Evolutionary conservation across 2,888 invertebrate species (phyloP).

Genomic region (Troglohyphantes excavatus): DNA sequence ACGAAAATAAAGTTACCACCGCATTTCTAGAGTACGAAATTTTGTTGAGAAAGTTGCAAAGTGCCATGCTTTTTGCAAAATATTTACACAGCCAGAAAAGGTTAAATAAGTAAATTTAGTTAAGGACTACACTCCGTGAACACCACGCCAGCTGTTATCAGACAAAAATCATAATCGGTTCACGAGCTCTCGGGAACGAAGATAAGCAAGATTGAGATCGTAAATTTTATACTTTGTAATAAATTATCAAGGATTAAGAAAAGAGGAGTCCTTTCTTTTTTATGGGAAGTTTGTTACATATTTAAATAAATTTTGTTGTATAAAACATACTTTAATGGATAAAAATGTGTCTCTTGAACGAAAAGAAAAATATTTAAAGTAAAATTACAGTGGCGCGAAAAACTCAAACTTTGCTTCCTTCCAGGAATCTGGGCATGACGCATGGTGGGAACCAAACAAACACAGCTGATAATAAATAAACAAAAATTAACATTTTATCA

Average conservation of each 20-base stretch:
- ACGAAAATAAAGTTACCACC: slow-evolving; percentile 27
- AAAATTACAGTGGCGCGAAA: not conserved
- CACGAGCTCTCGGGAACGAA: slow-evolving; percentile 61
- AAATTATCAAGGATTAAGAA: slow-evolving; percentile 5
- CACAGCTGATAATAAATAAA: slow-evolving; percentile 41
- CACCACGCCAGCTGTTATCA: slow-evolving; percentile 75
- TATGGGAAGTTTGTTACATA: no score
- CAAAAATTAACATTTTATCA: not conserved
- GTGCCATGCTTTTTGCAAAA: slow-evolving; percentile 49
- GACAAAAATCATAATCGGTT: slow-evolving; percentile 35
- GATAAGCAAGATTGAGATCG: slow-evolving; percentile 35
- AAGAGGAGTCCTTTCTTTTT: not conserved
- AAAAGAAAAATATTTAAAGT: not conserved
- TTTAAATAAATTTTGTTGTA: no score
- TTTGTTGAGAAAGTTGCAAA: slow-evolving; percentile 29
- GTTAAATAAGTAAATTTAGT: not conserved
- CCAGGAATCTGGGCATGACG: not conserved
- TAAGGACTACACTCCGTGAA: not conserved
- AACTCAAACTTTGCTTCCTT: slow-evolving; percentile 10
- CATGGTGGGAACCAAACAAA: slow-evolving; percentile 35
- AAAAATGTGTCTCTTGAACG: not conserved
- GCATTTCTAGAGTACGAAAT: slow-evolving; percentile 39
- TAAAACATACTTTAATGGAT: not conserved
- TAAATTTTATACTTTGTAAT: not conserved
- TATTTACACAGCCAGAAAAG: not conserved